Conservation (phyloP, 2,113 vertebrate genomes). For the Sapayoa aenigma region DNA sequence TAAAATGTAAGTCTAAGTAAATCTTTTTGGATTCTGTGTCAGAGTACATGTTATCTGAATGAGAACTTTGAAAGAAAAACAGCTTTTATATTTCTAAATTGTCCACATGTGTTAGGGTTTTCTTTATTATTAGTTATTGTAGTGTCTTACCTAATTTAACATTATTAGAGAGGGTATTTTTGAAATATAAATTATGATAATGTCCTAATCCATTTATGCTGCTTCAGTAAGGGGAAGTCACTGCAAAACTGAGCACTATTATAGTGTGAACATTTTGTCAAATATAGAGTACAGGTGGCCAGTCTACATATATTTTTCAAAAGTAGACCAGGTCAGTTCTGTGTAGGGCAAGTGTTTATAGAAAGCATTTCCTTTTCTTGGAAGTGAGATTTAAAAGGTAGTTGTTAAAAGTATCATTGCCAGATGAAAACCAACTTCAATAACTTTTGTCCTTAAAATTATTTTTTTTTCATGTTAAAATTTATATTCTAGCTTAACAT, state of each 20-base stretch:
- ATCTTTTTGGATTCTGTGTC: background rate
- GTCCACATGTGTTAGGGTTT: too few relatives aligned
- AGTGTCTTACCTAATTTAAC: background rate
- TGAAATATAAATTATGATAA: background rate
- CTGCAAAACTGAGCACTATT: background rate
- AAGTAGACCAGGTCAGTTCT: background rate
- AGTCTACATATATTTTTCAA: background rate
- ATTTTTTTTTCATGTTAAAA: background rate
- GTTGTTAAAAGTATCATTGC: background rate
- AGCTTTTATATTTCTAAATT: background rate
- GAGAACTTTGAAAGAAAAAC: background rate
- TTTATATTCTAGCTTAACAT: background rate
- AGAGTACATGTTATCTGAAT: background rate
- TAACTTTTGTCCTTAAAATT: background rate
- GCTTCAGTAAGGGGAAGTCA: background rate
- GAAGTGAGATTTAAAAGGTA: slow-evolving; percentile 6
- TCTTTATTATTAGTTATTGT: background rate
- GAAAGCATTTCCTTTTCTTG: background rate
- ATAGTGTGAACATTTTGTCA: background rate
- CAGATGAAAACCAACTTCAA: background rate
- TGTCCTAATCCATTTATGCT: background rate
- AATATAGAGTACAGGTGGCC: background rate
- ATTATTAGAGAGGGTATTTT: background rate
- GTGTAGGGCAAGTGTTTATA: background rate
- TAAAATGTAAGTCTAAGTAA: background rate